These are phyloP conservation scores for Hippocampus barbouri DNA, from an alignment of 2,113 vertebrate species.

Conservation along the genomic window DNA sequence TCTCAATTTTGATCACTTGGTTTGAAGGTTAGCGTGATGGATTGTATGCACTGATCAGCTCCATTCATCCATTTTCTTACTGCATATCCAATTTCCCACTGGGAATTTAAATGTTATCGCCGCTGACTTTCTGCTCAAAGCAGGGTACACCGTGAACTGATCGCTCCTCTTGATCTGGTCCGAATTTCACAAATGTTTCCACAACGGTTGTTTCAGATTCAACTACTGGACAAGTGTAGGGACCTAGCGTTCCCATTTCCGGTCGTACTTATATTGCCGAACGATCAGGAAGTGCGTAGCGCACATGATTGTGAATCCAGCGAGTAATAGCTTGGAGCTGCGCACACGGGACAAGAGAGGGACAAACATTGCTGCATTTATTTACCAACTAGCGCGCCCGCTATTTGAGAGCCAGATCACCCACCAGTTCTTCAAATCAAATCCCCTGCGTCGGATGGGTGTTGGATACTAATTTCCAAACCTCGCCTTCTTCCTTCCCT, in stretches of 20 bases:
- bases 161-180: neutral
- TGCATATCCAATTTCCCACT: neutral
- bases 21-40: neutral
- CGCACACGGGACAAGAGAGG: neutral
- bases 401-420: neutral
- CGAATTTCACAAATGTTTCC: neutral
- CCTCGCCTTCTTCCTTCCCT: conserved; percentile 26
- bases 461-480: conserved; percentile 4
- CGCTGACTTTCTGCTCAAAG: neutral
- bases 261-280: neutral
- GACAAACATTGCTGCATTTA: neutral
- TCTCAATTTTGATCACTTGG: neutral
- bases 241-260: neutral
- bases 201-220: neutral
- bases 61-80: neutral
- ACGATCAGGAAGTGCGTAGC: neutral
- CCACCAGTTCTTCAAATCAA: neutral
- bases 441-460: neutral
- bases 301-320: neutral
- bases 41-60: neutral
- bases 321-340: neutral
- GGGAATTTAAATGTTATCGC: neutral
- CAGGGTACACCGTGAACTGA: neutral
- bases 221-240: neutral
- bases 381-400: neutral